Conservation (phyloP, 2,888 invertebrate genomes). For the Eristalis intricaria region DNA sequence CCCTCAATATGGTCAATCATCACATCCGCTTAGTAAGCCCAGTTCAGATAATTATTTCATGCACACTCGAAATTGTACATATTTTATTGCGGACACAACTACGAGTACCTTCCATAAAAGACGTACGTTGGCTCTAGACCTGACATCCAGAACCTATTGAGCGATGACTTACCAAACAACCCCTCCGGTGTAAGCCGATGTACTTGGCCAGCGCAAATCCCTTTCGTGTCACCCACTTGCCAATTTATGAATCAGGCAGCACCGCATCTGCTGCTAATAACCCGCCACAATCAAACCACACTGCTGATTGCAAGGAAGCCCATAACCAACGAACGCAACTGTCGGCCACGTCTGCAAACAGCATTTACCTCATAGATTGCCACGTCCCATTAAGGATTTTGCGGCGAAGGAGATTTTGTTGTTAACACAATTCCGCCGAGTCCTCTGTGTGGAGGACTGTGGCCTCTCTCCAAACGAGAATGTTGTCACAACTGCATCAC, state of each 20-base stretch:
- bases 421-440: conserved; percentile 42
- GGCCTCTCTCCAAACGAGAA: too few species aligned
- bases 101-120: too few species aligned
- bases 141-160: too few species aligned
- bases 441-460: neutral
- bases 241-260: neutral
- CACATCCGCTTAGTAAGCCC: too few species aligned
- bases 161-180: neutral
- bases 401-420: conserved; percentile 47
- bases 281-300: neutral
- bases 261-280: conserved; percentile 3
- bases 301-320: neutral
- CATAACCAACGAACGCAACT: neutral
- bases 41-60: too few species aligned
- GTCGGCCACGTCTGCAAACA: neutral
- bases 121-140: too few species aligned
- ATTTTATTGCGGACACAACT: too few species aligned
- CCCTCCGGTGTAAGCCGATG: neutral
- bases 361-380: conserved; percentile 7
- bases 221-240: neutral
- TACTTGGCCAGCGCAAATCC: neutral
- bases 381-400: conserved; percentile 48
- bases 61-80: too few species aligned
- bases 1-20: too few species aligned
- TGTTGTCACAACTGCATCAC: conserved; percentile 37